Conservation (phyloP, 2,113 vertebrate genomes). For the Indri indri region DNA sequence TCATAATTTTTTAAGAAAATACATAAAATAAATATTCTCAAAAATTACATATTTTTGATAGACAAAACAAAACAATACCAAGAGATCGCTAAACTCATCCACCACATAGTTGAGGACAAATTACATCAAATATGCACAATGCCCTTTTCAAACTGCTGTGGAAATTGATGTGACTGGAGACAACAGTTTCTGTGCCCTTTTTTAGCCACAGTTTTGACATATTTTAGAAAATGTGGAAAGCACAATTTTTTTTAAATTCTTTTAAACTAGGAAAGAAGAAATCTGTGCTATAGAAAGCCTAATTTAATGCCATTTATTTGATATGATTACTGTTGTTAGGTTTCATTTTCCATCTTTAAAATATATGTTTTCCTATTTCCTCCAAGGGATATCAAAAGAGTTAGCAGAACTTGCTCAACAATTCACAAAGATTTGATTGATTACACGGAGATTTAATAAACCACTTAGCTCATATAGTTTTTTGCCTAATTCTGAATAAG, state of each 20-base stretch:
- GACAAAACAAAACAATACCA: conserved; percentile 12
- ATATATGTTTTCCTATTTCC: not conserved
- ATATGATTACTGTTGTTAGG: not conserved
- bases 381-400: not conserved
- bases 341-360: not conserved
- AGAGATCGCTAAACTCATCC: conserved; percentile 43
- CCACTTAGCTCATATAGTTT: not conserved
- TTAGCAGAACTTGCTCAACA: not conserved
- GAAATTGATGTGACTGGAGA: conserved; percentile 49
- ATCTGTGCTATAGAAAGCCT: not conserved
- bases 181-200: conserved; percentile 25
- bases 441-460: not conserved
- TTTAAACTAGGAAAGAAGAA: not conserved
- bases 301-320: not conserved
- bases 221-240: conserved; percentile 34
- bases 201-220: not conserved
- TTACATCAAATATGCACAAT: conserved; percentile 25
- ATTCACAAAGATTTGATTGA: not conserved
- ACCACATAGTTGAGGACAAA: not conserved
- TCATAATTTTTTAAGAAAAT: conserved; percentile 64
- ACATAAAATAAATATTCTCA: conserved; percentile 56
- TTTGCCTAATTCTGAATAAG: not conserved
- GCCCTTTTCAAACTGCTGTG: conserved; percentile 48
- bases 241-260: not conserved
- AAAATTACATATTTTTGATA: conserved; percentile 36